Base-by-base conservation (phyloP, 2,113 vertebrate genomes). In the Conger conger region DNA sequence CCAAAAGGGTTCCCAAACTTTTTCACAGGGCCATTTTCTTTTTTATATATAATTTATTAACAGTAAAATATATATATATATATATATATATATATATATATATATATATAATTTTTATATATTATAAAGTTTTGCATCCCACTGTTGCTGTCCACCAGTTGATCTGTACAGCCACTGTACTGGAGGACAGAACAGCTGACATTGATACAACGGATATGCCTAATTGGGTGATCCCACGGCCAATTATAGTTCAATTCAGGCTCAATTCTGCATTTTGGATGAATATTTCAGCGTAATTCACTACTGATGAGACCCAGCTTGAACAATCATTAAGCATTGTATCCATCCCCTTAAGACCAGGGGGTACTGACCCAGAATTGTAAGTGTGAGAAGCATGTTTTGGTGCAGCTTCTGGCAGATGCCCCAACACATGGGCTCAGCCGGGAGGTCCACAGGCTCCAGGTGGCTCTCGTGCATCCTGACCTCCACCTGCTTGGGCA, bases 401-500 rank as follows among this genome's bases (percentile, higher is more conserved):
- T 94, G 98, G 89, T 94, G 95, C 86, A 99, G 92, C 27, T 95
- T 97, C 88, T 95, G 92, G 35, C 96, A 99, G 73, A 97, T 16
- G 38, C 92, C 87, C 90, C 94, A 88, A 84, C 97, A 97, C 16
- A 91, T 35, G n/a, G 94, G 91, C 42, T 95, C 92, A 4, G 91
- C 87, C 63, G 91, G 89, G 1, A 91, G 83, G 42, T 96, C 95
- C 50, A 93, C 94, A 0, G 95, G 92, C 84, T 92, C 94, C 89
- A 98, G 88, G 80, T 98, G 96, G 89, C 91, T 96, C 89, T 98
- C 97, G 0, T 96, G 95, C 96, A 99, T 98, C 86, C 96, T 96
- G 82, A 99, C 97, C 90, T 99, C 98, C 83, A 99, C 97, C 93
- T 98, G 97, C 92, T 98, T 99, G 92, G 97, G 97, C 97, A 99